Evolutionary conservation across 2,888 invertebrate species (phyloP), one percentile per base, ranked within the genome.

Genomic region (Dexiosoma caninum): DNA sequence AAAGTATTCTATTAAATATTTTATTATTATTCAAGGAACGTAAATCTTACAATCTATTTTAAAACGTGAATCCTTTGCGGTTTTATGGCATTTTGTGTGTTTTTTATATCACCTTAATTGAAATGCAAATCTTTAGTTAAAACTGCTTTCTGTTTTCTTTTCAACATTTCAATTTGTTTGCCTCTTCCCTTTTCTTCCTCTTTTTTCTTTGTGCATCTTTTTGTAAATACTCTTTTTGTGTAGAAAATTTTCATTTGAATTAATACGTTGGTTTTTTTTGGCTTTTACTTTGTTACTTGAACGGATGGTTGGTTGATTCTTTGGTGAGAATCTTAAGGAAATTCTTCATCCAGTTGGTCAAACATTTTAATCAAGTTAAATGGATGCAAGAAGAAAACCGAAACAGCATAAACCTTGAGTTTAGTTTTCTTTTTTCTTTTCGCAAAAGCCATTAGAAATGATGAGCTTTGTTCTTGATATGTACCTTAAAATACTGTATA

Each of bases 311-410:
- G 51, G n/a, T 51, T 7, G 60, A 12, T 35, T 53, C 16, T 40
- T 7, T 60, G 35, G 60, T 64, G 27, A 37, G 55, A 46, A 60
- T 62, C 76, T 71, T 67, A 67, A 72, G 60, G 76, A 72, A 62
- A 67, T 16, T 62, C 21, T 57, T 49, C 32, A 55, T 60, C 51
- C 40, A 44, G 37, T 49, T 76, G 80, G 71, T 67, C 71, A 76
- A 67, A 81, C 67, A 72, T 81, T 80, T 72, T 81, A 76, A 76
- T 81, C 76, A 81, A 76, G 46, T 81, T 76, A 72, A 81, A 72
- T 55, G 40, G 27, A 62, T 60, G 37, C 40, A 37, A 55, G 69
- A 42, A n/a, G 23, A 37, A 53, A 12, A 12, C 6, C 30, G 40
- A 14, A 23, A 2, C 23, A 32, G 35, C 14, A 51, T 10, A 42